Base-by-base conservation (phyloP, 2,797 vertebrate genomes). In the Brachymystax lenok region DNA sequence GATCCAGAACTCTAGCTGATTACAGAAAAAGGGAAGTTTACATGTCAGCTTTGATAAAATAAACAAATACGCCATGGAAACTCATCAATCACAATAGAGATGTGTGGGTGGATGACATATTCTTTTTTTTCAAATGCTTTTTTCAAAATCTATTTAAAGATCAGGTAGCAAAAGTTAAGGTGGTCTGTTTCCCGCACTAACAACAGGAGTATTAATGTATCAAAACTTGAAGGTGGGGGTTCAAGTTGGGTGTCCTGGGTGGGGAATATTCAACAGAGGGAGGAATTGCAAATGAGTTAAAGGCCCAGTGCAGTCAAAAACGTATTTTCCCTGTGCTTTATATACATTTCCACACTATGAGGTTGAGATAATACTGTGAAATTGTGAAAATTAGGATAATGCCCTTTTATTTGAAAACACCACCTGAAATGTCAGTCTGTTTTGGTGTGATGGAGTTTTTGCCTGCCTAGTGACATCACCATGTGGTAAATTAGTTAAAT, bases 131-230 rank as follows among this genome's bases (percentile, higher is more conserved):
- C 76, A 79, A 71, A 63, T 69, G 70, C 69, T 80, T 78, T 72
- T 28, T 72, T 27, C 24, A 33, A 54, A 73, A 77, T 73, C 50
- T 59, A 51, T 80, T 71, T 52, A 27, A 59, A 75, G 79, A 79
- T 81, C 76, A 77, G 81, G 81, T 77, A 75, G 50, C 82, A 75
- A 77, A 82, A 64, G 19, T 63, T 35, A 8, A 21, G 84, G 73
- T 84, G 88, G 82, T 71, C 83, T 82, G 84, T 67, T 88, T 94
- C 92, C 85, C 88, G 91, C 92, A 87, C 91, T 90, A 92, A 95
- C 92, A 94, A 94, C 92, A 90, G 93, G 92, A 92, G 94, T 92
- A 95, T 96, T 96, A 94, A 95, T 97, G 93, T 10, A 27, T 63
- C 21, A 63, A 24, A 94, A 86, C 87, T 87, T 88, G 89, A 88